Base-by-base conservation (phyloP, 2,113 vertebrate genomes). In the Phycodurus eques region DNA sequence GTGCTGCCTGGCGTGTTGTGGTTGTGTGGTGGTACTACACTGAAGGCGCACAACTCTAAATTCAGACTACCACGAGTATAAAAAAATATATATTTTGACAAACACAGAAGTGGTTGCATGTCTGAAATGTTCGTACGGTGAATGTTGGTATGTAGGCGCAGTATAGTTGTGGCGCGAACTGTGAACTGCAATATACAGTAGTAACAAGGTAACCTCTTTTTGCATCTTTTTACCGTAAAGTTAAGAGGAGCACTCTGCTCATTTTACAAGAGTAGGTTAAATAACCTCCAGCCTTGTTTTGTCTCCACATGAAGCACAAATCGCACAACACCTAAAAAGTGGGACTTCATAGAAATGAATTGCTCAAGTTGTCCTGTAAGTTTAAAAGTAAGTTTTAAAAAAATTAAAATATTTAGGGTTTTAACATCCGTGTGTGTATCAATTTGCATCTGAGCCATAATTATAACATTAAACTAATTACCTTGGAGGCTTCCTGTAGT, bases 401-500 rank as follows among this genome's bases (percentile, higher is more conserved):
- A 27, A 27, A 27, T 27, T 1, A 57, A 57, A 57, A 27, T 9
- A 27, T 22, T 12, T 10, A 10, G n/a, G n/a, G 17, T 5, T 10
- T 19, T 14, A 35, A 33, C 59, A 33, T 17, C 60, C 9, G 39
- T 44, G n/a, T 22, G 7, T 14, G n/a, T 8, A 31, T 17, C 43
- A 47, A 13, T 15, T 15, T 46, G 44, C 44, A 27, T 14, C 22
- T 15, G 14, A 0, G 8, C 44, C 15, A 35, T 46, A n/a, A 66
- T 47, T 27, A 14, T 27, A 66, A 17, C 44, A 31, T 47, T 47
- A 66, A 66, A 47, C 2, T 47, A 66, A 66, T 66, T 10, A 47
- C 43, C 63, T 46, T 46, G n/a, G 7, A 66, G 43, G 63, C n/a
- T 46, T 47, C 66, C 27, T 53, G 43, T 43, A 72, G 67, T 73